Percentiles rank a stretch among this genome's conserved stretches.
phyloP scores from a whole-genome alignment of 1,140 invertebrate genomes.

The Brachionus koreanus region DNA sequence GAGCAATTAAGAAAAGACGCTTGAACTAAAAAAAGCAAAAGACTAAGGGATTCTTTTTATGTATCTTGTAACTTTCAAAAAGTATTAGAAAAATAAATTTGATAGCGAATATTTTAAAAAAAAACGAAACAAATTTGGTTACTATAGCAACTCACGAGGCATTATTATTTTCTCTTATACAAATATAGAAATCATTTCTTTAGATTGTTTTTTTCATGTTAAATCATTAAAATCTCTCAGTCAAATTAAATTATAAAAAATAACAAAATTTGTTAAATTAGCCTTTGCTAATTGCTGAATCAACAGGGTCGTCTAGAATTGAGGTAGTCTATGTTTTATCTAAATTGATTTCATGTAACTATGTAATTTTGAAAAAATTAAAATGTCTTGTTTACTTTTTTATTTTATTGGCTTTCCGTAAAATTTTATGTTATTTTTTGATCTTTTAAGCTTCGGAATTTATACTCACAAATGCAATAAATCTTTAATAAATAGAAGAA shows the following conservation, averaged over 20 bases:
- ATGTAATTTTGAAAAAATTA: background rate
- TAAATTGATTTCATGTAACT: background rate
- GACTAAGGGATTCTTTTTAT: background rate
- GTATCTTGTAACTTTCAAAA: background rate
- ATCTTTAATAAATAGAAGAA: background rate
- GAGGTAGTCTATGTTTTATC: background rate
- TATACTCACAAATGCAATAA: background rate
- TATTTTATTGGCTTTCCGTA: background rate
- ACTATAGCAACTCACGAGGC: background rate
- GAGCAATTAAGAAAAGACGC: background rate
- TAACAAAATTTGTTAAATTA: background rate
- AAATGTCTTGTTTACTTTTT: background rate
- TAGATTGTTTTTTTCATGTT: background rate
- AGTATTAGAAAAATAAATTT: slow-evolving; percentile 10
- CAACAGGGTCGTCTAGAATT: background rate
- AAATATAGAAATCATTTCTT: slow-evolving; percentile 5
- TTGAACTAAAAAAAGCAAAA: background rate
- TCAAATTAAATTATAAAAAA: background rate
- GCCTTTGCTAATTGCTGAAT: background rate
- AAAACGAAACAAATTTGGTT: slow-evolving; percentile 3
- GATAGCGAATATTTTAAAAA: background rate
- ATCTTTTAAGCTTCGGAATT: background rate
- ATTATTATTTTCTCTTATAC: background rate
- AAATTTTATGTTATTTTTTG: background rate
- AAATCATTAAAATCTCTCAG: background rate